Percentiles rank a stretch among this genome's conserved stretches.
These are phyloP conservation scores for Drymodes brunneopygia DNA, from an alignment of 2,113 vertebrate genomes.

Conservation along the genomic window DNA sequence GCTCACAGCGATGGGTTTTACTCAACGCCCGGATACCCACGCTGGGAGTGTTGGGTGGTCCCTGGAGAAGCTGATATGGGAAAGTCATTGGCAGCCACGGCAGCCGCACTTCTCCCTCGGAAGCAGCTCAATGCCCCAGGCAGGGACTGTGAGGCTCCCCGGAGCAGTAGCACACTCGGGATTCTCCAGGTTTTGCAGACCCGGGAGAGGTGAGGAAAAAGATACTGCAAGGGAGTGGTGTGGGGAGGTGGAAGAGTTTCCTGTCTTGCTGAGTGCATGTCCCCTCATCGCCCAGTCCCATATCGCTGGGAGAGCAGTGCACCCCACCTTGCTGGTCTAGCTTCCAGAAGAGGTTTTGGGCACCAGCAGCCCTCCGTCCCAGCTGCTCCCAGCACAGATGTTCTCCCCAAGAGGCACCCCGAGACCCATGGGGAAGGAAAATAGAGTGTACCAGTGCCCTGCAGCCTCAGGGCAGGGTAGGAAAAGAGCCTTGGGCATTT, in stretches of 20 bases:
- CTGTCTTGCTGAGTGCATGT: no score
- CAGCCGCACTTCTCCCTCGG: accelerated
- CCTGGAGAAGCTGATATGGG: accelerated
- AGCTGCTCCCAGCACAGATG: neutral
- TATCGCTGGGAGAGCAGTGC: no score
- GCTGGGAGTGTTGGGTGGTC: no score
- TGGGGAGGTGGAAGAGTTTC: neutral
- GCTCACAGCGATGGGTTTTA: neutral
- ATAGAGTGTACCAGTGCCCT: neutral
- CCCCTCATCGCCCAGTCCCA: neutral
- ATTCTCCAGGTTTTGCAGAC: neutral
- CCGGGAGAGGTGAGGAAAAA: no score
- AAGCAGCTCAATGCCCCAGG: neutral
- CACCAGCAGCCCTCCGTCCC: neutral
- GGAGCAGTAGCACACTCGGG: no score
- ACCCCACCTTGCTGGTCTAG: neutral
- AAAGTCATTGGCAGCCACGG: no score
- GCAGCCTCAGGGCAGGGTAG: neutral
- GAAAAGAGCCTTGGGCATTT: neutral
- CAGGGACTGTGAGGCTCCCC: no score
- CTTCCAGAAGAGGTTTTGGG: neutral
- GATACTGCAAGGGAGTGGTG: no score
- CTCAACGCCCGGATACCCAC: accelerated
- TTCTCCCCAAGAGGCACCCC: no score
- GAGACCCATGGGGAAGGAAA: neutral